A percentile compares a stretch with the other conserved stretches of the same genome.
Conservation (phyloP, 2,797 vertebrate species). For the Psittacula echo region DNA sequence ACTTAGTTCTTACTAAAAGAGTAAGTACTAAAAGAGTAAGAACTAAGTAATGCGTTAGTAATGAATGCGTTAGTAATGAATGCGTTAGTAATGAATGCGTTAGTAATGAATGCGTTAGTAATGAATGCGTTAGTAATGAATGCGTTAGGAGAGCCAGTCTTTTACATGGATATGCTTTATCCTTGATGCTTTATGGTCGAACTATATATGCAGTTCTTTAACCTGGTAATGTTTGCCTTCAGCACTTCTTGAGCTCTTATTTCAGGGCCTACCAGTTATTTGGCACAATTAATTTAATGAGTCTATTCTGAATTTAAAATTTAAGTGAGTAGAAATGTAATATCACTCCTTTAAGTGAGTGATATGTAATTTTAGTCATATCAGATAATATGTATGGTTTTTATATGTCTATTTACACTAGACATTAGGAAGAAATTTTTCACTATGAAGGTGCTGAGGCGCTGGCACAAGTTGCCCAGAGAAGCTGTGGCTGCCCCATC, state of each 20-base stretch:
- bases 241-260: not conserved
- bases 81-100: rapidly evolving
- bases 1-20: rapidly evolving
- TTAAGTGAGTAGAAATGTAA: not conserved
- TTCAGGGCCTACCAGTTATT: not conserved
- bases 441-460: not conserved
- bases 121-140: rapidly evolving
- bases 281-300: not conserved
- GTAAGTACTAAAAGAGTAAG: rapidly evolving
- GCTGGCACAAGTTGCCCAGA: not conserved
- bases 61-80: not conserved
- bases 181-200: rapidly evolving
- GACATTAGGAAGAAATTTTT: not conserved
- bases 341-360: not conserved
- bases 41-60: not conserved
- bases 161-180: rapidly evolving
- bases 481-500: too few species aligned
- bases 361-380: not conserved
- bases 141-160: not conserved
- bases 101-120: rapidly evolving
- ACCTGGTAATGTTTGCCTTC: not conserved
- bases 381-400: not conserved
- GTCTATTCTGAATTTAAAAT: not conserved
- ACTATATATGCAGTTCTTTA: not conserved
- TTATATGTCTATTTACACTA: not conserved